phyloP scores from a whole-genome alignment of 2,113 vertebrate species.

The Urocynchramus pylzowi region DNA sequence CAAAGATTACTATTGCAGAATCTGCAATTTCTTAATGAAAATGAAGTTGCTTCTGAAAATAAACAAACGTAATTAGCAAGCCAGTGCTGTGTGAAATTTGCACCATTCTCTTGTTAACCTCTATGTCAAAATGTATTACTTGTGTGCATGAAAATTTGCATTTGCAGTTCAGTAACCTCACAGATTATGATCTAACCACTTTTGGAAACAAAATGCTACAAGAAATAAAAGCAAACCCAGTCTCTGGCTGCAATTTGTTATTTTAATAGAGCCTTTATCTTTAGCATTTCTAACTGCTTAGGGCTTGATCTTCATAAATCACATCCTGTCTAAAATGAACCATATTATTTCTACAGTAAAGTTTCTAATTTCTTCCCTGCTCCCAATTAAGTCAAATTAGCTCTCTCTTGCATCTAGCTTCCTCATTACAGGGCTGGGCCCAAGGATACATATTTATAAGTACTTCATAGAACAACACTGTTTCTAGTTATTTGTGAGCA shows the following conservation, averaged over 20 bases:
- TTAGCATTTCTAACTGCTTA: neutral
- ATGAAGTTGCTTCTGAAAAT: slow-evolving; percentile 58
- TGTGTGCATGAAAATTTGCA: slow-evolving; percentile 20
- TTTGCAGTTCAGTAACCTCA: slow-evolving; percentile 37
- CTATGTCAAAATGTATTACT: slow-evolving; percentile 60
- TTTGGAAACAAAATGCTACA: slow-evolving; percentile 17
- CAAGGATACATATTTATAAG: neutral
- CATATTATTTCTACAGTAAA: neutral
- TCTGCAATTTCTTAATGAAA: slow-evolving; percentile 69
- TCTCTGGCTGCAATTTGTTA: neutral
- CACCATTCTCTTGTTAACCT: slow-evolving; percentile 63
- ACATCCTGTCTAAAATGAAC: neutral
- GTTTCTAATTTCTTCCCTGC: neutral
- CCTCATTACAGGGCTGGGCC: neutral
- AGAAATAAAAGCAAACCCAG: slow-evolving; percentile 40
- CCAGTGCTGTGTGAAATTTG: slow-evolving; percentile 54
- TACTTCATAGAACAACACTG: neutral
- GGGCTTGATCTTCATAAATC: slow-evolving; percentile 16
- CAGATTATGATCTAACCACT: slow-evolving; percentile 46
- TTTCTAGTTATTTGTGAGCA: neutral
- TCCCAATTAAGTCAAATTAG: slow-evolving; percentile 33
- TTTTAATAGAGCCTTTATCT: slow-evolving; percentile 22
- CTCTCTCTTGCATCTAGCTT: neutral
- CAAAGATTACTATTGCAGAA: slow-evolving; percentile 41
- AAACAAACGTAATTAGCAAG: slow-evolving; percentile 60